These are phyloP conservation scores for Crenichthys baileyi DNA, from an alignment of 2,797 vertebrate species.

Conservation along the genomic window DNA sequence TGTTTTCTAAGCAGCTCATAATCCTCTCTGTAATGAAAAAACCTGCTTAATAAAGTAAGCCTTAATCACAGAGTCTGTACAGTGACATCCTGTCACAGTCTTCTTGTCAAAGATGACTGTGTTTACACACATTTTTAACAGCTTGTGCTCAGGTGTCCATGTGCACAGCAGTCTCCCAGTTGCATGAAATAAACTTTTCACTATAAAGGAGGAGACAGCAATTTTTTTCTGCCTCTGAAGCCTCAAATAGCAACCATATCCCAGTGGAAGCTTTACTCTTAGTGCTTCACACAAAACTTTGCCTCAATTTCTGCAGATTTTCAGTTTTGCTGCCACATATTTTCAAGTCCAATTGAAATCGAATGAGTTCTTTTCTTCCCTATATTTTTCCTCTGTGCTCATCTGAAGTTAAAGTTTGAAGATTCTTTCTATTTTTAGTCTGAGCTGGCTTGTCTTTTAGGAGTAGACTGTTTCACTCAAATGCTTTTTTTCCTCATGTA, in stretches of 20 bases:
- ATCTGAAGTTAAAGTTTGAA: slow-evolving; percentile 56
- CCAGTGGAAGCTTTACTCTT: slow-evolving; percentile 41
- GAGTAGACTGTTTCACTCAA: slow-evolving; percentile 46
- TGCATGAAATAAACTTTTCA: slow-evolving; percentile 44
- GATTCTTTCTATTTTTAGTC: slow-evolving; percentile 69
- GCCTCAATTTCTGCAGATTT: slow-evolving; percentile 60
- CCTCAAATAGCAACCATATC: slow-evolving; percentile 46
- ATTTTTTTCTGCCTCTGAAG: slow-evolving; percentile 37
- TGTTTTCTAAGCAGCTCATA: slow-evolving; percentile 14
- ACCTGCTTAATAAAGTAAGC: background rate
- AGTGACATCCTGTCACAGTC: slow-evolving; percentile 11
- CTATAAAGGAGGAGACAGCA: slow-evolving; percentile 29
- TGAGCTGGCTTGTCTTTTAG: slow-evolving; percentile 56
- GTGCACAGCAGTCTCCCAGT: slow-evolving; percentile 33
- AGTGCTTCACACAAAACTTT: slow-evolving; percentile 49
- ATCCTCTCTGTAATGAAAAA: background rate
- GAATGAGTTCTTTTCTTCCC: slow-evolving; percentile 44
- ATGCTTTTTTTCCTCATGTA: slow-evolving; percentile 53
- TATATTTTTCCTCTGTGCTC: slow-evolving; percentile 36
- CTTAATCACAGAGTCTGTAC: slow-evolving; percentile 13
- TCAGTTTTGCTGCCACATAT: slow-evolving; percentile 48
- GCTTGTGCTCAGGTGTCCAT: slow-evolving; percentile 28
- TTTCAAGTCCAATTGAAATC: slow-evolving; percentile 51
- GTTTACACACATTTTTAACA: slow-evolving; percentile 6
- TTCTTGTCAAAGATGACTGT: slow-evolving; percentile 16